phyloP scores from a whole-genome alignment of 2,113 vertebrate species.

The Phoxinus phoxinus region DNA sequence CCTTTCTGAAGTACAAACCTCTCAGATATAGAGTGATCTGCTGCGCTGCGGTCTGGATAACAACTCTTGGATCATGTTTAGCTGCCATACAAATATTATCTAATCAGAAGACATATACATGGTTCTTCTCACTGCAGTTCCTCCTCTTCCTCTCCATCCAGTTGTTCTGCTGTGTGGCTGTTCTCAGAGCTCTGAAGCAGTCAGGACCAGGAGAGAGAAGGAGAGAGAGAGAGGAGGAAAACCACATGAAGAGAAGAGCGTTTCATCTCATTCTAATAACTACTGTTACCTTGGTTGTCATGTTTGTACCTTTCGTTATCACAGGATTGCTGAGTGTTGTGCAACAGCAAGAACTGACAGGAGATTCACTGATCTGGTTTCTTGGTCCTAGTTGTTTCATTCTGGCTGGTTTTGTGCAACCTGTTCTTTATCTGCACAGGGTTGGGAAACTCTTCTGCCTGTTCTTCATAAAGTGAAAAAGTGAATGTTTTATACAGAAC shows the following conservation, averaged over 20 bases:
- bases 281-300: not conserved
- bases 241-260: not conserved
- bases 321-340: not conserved
- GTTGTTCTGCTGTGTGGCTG: not conserved
- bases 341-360: not conserved
- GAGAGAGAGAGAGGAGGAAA: not conserved
- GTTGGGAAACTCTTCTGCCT: too few relatives aligned
- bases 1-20: not conserved
- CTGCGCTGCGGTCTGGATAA: slow-evolving; percentile 8
- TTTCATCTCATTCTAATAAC: slow-evolving; percentile 16
- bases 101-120: not conserved
- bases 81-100: too few relatives aligned
- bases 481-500: too few relatives aligned
- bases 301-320: not conserved
- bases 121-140: not conserved
- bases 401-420: too few relatives aligned
- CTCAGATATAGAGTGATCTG: slow-evolving; percentile 9
- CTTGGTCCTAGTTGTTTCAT: too few relatives aligned
- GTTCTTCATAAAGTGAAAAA: too few relatives aligned
- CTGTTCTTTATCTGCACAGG: too few relatives aligned
- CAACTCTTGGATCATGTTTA: not conserved
- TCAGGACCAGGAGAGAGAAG: not conserved
- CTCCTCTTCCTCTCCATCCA: not conserved
- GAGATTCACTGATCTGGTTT: too few relatives aligned
- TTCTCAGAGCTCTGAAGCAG: slow-evolving; percentile 12